Evolutionary conservation across 2,888 invertebrate species (phyloP).

Genomic region (Hemithea aestivaria): DNA sequence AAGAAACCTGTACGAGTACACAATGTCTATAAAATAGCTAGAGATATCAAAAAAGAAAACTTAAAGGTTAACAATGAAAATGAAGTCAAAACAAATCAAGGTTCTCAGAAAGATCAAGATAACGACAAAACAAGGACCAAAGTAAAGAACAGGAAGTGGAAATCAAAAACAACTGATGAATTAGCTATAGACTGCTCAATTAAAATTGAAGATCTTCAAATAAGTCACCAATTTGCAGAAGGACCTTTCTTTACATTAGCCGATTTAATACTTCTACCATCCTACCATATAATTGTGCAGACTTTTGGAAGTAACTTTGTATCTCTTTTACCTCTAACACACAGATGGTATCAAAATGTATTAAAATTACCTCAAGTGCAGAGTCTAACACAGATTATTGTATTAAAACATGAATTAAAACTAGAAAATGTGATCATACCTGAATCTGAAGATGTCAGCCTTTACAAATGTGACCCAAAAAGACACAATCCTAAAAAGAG

Average conservation of each 20-base stretch:
- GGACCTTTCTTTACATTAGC: conserved; percentile 90
- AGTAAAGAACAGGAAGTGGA: conserved; percentile 70
- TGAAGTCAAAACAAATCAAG: conserved; percentile 24
- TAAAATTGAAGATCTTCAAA: conserved; percentile 70
- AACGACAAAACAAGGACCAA: conserved; percentile 36
- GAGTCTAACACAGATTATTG: conserved; percentile 15
- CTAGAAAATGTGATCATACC: conserved; percentile 57
- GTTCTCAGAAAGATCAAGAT: conserved; percentile 10
- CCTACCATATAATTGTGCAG: conserved; percentile 81
- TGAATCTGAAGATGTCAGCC: conserved; percentile 78
- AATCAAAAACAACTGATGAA: conserved; percentile 60
- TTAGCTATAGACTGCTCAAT: conserved; percentile 59
- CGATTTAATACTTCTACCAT: conserved; percentile 88
- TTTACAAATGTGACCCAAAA: conserved; percentile 88
- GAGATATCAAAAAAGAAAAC: conserved; percentile 70
- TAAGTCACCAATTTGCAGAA: conserved; percentile 89
- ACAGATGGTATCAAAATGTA: conserved; percentile 80
- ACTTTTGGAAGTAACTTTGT: conserved; percentile 54
- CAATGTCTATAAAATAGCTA: conserved; percentile 88
- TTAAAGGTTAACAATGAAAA: conserved; percentile 30
- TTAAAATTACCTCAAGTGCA: conserved; percentile 39
- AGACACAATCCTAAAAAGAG: conserved; percentile 86
- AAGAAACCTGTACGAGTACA: conserved; percentile 90
- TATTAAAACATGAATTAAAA: conserved; percentile 6
- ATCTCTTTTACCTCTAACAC: conserved; percentile 79